Evolutionary conservation across 1,140 invertebrate genomes (phyloP).

Genomic region (Rhynchophorus ferrugineus): DNA sequence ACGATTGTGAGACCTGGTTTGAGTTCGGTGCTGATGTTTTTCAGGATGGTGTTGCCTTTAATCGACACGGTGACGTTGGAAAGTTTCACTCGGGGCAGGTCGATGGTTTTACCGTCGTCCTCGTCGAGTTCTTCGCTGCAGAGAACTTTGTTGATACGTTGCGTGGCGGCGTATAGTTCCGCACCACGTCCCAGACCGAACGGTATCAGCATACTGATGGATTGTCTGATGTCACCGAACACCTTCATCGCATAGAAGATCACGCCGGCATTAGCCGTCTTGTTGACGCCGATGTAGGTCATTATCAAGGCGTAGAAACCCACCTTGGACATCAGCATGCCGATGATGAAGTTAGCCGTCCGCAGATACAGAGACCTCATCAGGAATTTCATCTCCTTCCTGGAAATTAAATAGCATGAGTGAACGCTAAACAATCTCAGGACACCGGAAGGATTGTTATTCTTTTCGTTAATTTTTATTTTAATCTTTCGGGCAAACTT

Average conservation of each 20-base stretch:
- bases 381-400: conserved; percentile 26
- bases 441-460: too few species aligned
- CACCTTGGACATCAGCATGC: conserved; percentile 54
- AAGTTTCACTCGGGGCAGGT: conserved; percentile 17
- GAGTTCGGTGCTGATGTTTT: conserved; percentile 25
- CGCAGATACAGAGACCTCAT: conserved; percentile 25
- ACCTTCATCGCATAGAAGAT: conserved; percentile 69
- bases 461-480: too few species aligned
- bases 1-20: conserved; percentile 57
- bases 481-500: too few species aligned
- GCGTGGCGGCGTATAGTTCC: conserved; percentile 36
- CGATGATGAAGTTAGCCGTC: conserved; percentile 15
- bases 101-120: conserved; percentile 2
- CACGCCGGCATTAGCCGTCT: conserved; percentile 63
- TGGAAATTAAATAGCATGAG: conserved; percentile 23
- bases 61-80: conserved; percentile 27
- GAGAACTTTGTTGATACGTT: conserved; percentile 27
- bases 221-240: conserved; percentile 63
- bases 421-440: too few species aligned
- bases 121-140: conserved; percentile 23
- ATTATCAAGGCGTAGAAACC: conserved; percentile 49
- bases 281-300: conserved; percentile 59
- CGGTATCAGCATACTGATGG: conserved; percentile 66
- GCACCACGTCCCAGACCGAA: conserved; percentile 57
- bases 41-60: conserved; percentile 43